Base-by-base conservation (phyloP, 2,888 invertebrate species). In the Drosophila rubida region DNA sequence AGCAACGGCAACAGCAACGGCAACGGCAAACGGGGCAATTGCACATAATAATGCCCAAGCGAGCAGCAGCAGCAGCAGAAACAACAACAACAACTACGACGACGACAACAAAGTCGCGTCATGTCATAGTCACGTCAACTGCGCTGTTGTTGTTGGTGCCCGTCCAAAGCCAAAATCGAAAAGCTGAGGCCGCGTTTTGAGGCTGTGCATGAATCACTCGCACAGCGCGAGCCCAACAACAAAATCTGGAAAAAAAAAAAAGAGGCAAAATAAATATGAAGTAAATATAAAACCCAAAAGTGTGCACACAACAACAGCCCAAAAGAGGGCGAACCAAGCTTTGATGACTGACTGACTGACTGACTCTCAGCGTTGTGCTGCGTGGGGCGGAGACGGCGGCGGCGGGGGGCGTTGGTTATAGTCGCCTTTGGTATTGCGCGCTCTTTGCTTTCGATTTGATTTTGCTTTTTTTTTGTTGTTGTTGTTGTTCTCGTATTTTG, bases 41-140 rank as follows among this genome's bases (percentile, higher is more conserved):
- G 86, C 83, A 86, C 81, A 88, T 86, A 88, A 81, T 87, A 84
- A 80, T 84, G 78, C 75, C 75, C 73, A 80, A 69, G 75, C 86
- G 72, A 69, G 75, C 82, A 76, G 46, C 82, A 75, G 39, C 78
- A 67, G 25, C 69, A 59, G 14, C 54, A 74, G 35, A 73, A 68
- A 42, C 72, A 61, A 23, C 63, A 51, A 37, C 60, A 60, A 16
- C 71, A 71, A 48, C 74, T 58, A 19, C 69, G 57, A 35, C 66
- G 54, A 62, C 66, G 66, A 68, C 73, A 66, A 77, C 58, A 45
- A 50, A 75, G 61, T 77, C 78, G 80, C 88, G 87, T 82, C 88
- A 87, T 87, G 88, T 87, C 86, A 88, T 84, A 89, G 87, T 83
- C 87, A 89, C 87, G 89, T 89, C 90, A 90, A 87, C 61, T 70